Conservation (phyloP, 2,113 vertebrate species). For the Phainopepla nitens region DNA sequence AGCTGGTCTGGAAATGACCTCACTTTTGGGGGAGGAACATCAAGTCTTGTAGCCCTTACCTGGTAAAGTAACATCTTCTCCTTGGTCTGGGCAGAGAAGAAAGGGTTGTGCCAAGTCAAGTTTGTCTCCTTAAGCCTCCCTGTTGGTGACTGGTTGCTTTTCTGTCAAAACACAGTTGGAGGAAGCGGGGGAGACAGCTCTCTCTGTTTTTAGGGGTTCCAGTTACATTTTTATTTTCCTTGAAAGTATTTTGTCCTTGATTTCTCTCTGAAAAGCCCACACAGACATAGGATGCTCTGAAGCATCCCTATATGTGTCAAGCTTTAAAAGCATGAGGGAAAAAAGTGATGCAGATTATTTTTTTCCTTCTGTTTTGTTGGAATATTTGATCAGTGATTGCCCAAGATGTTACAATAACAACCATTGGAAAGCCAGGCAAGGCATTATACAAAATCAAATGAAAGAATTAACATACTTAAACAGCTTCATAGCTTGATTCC, state of each 20-base stretch:
- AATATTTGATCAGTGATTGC: neutral
- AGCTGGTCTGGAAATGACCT: neutral
- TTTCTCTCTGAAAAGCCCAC: slow-evolving; percentile 6
- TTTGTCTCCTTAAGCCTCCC: neutral
- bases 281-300: neutral
- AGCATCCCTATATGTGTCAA: neutral
- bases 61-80: neutral
- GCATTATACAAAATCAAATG: neutral
- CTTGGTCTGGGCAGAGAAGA: neutral
- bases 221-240: slow-evolving; percentile 5
- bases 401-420: neutral
- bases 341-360: neutral
- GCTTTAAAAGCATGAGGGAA: neutral
- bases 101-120: neutral
- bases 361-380: neutral
- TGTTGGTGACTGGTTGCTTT: neutral
- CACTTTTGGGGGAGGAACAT: neutral
- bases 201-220: neutral
- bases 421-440: neutral
- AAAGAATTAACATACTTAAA: neutral
- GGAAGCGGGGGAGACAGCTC: neutral
- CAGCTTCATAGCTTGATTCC: neutral
- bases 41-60: neutral
- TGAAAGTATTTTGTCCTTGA: neutral
- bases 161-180: neutral